phyloP scores from a whole-genome alignment of 2,888 invertebrate genomes.

The Trissoscelio sp. region DNA sequence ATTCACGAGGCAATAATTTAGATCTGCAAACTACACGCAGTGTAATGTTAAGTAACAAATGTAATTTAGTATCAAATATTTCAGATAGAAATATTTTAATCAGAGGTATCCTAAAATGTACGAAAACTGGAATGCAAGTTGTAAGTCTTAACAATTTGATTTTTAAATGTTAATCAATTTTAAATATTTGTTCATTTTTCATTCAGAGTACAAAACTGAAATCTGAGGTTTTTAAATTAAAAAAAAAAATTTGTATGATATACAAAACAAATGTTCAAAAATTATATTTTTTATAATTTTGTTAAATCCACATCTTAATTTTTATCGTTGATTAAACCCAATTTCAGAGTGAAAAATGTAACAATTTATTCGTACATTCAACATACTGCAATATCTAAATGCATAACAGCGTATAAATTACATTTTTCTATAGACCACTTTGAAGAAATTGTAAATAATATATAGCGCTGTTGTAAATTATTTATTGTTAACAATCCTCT shows the following conservation, averaged over 20 bases:
- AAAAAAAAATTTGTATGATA: no score
- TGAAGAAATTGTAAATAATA: conserved; percentile 49
- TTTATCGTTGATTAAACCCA: no score
- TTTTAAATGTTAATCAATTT: neutral
- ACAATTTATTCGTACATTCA: neutral
- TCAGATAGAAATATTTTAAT: neutral
- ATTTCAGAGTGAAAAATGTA: no score
- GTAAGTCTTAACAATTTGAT: no score
- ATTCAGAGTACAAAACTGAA: no score
- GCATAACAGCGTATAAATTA: conserved; percentile 24
- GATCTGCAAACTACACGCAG: conserved; percentile 38
- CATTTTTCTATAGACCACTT: conserved; percentile 45
- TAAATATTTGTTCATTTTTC: neutral
- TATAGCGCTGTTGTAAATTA: conserved; percentile 40
- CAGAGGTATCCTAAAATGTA: neutral
- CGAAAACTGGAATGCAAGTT: neutral
- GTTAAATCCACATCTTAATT: no score
- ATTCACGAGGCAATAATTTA: conserved; percentile 52
- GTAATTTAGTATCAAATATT: conserved; percentile 12
- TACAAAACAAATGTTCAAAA: no score
- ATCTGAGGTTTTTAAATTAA: no score
- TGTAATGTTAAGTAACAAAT: conserved; percentile 22
- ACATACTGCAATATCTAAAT: neutral
- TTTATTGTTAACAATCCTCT: conserved; percentile 36
- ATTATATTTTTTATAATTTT: no score